Conservation (phyloP, 2,113 vertebrate genomes). For the Bubalus kerabau region DNA sequence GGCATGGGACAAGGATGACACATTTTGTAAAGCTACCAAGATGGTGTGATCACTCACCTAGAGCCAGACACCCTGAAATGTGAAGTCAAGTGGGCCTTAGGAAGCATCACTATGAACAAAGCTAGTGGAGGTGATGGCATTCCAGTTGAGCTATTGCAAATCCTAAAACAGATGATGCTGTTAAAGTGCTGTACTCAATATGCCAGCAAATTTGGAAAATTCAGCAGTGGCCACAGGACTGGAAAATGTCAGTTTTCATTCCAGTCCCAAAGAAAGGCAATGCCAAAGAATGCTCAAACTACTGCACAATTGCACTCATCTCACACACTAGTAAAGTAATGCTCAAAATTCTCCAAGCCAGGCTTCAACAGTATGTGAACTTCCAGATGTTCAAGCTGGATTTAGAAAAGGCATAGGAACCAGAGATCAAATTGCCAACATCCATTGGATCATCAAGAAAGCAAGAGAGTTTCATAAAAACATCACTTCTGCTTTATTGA, state of each 20-base stretch:
- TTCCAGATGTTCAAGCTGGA: neutral
- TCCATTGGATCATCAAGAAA: accelerated
- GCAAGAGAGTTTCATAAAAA: neutral
- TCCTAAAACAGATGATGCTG: neutral
- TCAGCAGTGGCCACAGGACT: neutral
- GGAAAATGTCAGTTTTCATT: neutral
- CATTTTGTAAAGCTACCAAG: neutral
- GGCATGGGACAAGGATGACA: neutral
- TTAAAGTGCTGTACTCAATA: neutral
- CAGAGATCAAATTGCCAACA: neutral
- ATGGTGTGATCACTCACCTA: neutral
- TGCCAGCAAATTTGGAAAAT: neutral
- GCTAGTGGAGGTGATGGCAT: neutral
- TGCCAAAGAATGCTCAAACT: neutral
- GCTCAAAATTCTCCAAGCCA: neutral
- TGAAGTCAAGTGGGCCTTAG: neutral
- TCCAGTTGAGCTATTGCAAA: neutral
- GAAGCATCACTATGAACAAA: neutral
- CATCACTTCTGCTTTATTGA: neutral
- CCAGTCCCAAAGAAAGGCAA: neutral
- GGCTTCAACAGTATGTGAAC: neutral
- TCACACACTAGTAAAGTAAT: neutral
- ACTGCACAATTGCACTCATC: neutral
- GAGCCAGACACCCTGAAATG: neutral
- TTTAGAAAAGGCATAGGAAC: neutral